Base-by-base conservation (phyloP, 2,113 vertebrate species). In the Plecturocebus donacophilus region DNA sequence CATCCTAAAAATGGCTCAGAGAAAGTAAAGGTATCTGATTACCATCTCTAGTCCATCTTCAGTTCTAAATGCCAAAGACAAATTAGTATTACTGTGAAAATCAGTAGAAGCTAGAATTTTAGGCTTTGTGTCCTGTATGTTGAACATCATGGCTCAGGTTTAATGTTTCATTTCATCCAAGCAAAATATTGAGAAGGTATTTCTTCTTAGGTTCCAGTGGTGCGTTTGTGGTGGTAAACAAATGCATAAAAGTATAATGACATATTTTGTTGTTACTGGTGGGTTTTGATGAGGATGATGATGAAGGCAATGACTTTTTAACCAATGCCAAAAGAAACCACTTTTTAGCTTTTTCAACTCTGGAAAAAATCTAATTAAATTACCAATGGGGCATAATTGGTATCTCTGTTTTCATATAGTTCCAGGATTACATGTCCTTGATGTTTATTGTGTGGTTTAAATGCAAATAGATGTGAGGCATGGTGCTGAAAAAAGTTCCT, bases 351-450 rank as follows among this genome's bases (percentile, higher is more conserved):
- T 79, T 58, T 45, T 54, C 14, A 83, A 77, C 35, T 86, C 87
- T 94, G 82, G 64, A 81, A 92, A 93, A 66, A 30, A 73, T 35
- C 58, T 87, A 61, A 68, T 21, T 89, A 81, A 97, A 94, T 92
- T 96, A 91, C 23, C 52, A 93, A 66, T 71, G 45, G 92, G 3
- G 14, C 21, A 35, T 64, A 79, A 93, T 81, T 93, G 91, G 47
- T 4, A 96, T 85, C 68, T 95, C 20, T 64, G 21, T 80, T 87
- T 89, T 95, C 35, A 83, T 71, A 17, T 64, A 58, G 32, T 77
- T 9, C 10, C 25, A 40, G 40, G 17, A 70, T 96, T 96, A 87
- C 16, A 47, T 71, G 30, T 71, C 42, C 23, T 94, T 90, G 47
- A 86, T 91, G n/a, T 70, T 95, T 81, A 80, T 32, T 96, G 47